Conservation (phyloP, 2,797 vertebrate genomes). For the Gallinago nigripennis region DNA sequence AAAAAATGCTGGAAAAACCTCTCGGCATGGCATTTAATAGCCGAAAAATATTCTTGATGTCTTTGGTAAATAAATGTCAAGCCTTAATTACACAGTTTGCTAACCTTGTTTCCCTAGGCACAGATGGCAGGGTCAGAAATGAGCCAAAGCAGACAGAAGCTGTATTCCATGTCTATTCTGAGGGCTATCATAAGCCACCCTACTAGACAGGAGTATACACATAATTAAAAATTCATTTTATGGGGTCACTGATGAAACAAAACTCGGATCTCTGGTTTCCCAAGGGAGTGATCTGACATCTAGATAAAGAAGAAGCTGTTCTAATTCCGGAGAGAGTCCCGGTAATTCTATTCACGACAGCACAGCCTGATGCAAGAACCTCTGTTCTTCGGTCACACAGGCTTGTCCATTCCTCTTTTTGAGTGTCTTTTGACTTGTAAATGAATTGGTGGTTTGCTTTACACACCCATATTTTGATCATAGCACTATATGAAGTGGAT, state of each 20-base stretch:
- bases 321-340: background rate
- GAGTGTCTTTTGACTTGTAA: background rate
- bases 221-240: constrained; percentile 64
- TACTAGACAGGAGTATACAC: constrained; percentile 22
- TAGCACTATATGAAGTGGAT: background rate
- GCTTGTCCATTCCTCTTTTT: background rate
- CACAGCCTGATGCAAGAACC: background rate
- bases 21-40: constrained; percentile 38
- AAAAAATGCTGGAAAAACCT: constrained; percentile 9
- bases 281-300: constrained; percentile 5
- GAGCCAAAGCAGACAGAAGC: constrained; percentile 7
- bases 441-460: background rate
- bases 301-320: constrained; percentile 24
- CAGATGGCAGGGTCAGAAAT: constrained; percentile 30
- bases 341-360: background rate
- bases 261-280: constrained; percentile 6
- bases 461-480: background rate
- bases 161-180: background rate
- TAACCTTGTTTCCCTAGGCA: constrained; percentile 59
- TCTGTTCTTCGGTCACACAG: background rate
- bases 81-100: constrained; percentile 58
- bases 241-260: constrained; percentile 41
- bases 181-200: constrained; percentile 43
- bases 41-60: constrained; percentile 24
- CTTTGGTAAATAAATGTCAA: constrained; percentile 58